Conservation (phyloP, 2,797 vertebrate species). For the Thamnophis elegans region DNA sequence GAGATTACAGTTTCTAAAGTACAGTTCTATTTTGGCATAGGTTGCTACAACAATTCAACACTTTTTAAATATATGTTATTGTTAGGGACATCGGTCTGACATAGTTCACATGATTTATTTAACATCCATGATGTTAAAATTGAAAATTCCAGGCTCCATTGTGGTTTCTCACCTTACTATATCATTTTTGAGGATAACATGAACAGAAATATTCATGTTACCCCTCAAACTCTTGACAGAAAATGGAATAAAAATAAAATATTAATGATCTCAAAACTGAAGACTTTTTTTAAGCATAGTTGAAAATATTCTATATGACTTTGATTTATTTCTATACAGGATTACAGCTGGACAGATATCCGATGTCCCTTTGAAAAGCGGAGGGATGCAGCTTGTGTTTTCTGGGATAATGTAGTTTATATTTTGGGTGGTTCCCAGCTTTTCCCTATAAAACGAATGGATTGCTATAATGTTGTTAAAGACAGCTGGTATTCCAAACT, state of each 20-base stretch:
- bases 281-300: conserved; percentile 55
- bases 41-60: conserved; percentile 16
- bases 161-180: neutral
- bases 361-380: conserved; percentile 98
- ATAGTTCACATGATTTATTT: neutral
- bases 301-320: conserved; percentile 61
- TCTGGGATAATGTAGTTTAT: conserved; percentile 99
- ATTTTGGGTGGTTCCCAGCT: conserved; percentile 97
- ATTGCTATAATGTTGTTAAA: conserved; percentile 98
- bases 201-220: neutral
- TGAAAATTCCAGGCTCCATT: neutral
- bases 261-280: conserved; percentile 61
- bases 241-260: neutral
- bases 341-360: conserved; percentile 96
- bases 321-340: conserved; percentile 75
- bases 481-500: conserved; percentile 99
- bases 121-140: neutral
- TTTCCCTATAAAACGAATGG: conserved; percentile 98
- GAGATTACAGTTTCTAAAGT: neutral
- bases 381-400: conserved; percentile 92
- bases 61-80: neutral
- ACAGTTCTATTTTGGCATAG: neutral
- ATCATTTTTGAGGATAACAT: neutral
- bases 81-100: neutral
- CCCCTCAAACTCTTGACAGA: neutral